A percentile compares a stretch with the other conserved stretches of the same genome.
Evolutionary conservation across 35 echinoderm and acorn worm genomes (phyloP).

Genomic region (Heliocidaris tuberculata): DNA sequence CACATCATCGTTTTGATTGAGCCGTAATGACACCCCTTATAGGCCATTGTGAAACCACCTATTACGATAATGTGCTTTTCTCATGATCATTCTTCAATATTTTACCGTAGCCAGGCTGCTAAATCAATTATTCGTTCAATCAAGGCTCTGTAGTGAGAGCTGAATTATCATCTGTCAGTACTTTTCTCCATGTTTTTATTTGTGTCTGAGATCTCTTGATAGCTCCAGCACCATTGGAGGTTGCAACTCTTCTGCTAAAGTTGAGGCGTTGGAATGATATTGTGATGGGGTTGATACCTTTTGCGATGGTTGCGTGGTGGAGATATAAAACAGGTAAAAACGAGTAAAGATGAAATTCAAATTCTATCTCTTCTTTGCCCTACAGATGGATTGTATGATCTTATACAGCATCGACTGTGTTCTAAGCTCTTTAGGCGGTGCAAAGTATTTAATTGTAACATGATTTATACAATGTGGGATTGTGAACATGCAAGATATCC

Average conservation of each 20-base stretch:
- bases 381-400: neutral
- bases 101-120: neutral
- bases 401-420: neutral
- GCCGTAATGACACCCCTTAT: neutral
- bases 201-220: neutral
- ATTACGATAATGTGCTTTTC: conserved; percentile 4
- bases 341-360: neutral
- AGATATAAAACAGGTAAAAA: neutral
- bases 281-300: neutral
- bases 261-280: too few species aligned
- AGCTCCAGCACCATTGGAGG: neutral
- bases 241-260: neutral
- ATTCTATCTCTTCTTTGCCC: neutral
- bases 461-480: neutral
- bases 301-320: neutral
- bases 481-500: neutral
- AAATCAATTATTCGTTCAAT: neutral
- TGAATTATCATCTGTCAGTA: neutral
- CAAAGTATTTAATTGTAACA: neutral
- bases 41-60: neutral
- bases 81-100: neutral
- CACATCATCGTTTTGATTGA: neutral
- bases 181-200: neutral
- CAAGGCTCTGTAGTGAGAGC: neutral
- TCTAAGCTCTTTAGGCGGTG: neutral